Percentiles rank a stretch among this genome's conserved stretches.
Conservation (phyloP, 2,888 invertebrate species). For the Rapana venosa region DNA sequence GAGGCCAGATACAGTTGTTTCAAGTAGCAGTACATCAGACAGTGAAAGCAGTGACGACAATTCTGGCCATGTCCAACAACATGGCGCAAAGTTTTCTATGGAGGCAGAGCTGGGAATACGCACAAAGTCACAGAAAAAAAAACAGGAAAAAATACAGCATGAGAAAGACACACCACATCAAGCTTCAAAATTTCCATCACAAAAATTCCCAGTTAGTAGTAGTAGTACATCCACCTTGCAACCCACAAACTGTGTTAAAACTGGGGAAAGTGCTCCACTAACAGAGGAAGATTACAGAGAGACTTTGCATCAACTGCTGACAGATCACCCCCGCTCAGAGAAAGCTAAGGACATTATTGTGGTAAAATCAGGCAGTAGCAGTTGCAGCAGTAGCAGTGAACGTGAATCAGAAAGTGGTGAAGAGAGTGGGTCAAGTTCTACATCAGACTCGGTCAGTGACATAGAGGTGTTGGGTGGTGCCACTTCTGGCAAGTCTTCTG, state of each 20-base stretch:
- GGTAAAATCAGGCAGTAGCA: neutral
- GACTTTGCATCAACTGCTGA: neutral
- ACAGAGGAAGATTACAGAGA: neutral
- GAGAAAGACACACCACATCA: neutral
- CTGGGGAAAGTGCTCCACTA: neutral
- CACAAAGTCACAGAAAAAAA: neutral
- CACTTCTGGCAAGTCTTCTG: too few relatives aligned
- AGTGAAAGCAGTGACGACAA: too few relatives aligned
- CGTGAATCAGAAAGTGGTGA: neutral
- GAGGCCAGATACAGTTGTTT: too few relatives aligned
- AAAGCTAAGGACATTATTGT: neutral
- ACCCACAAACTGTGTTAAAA: neutral
- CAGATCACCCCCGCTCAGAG: neutral
- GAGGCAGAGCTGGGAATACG: slow-evolving; percentile 23
- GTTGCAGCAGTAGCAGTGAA: neutral
- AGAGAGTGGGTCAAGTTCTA: neutral
- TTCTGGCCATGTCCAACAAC: too few relatives aligned
- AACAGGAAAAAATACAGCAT: neutral
- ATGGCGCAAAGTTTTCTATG: neutral
- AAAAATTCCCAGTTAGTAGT: neutral
- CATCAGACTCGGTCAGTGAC: neutral
- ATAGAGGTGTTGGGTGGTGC: neutral
- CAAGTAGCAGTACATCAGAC: too few relatives aligned
- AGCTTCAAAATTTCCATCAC: neutral
- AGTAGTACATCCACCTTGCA: neutral